Percentiles rank a stretch among this genome's conserved stretches.
Evolutionary conservation across 2,888 invertebrate species (phyloP).

Genomic region (Ophion obscuratus): DNA sequence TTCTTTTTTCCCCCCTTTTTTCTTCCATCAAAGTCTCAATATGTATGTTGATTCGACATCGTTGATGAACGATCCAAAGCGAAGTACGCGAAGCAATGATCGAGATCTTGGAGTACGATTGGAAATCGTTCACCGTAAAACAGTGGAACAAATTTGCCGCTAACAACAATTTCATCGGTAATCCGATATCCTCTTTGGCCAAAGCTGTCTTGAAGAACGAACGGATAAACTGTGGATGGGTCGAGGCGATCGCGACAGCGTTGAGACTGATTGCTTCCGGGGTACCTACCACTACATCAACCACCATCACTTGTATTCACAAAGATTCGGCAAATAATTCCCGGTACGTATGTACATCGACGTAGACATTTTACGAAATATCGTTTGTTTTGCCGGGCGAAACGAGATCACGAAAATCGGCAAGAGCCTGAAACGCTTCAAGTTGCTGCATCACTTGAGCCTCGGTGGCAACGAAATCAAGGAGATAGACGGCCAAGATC

Average conservation of each 20-base stretch:
- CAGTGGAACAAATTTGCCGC: slow-evolving; percentile 62
- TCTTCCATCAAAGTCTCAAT: neutral
- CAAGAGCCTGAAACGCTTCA: slow-evolving; percentile 56
- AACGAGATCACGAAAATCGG: slow-evolving; percentile 58
- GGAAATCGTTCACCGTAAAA: slow-evolving; percentile 55
- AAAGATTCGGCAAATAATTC: neutral
- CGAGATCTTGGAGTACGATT: slow-evolving; percentile 64
- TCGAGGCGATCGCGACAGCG: slow-evolving; percentile 51
- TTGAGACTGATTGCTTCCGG: slow-evolving; percentile 60
- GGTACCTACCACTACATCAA: slow-evolving; percentile 9
- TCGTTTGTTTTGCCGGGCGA: neutral
- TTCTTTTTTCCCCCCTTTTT: neutral
- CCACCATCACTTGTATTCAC: no score
- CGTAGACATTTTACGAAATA: neutral
- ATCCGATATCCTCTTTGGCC: slow-evolving; percentile 45
- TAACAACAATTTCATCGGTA: slow-evolving; percentile 57
- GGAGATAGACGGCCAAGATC: slow-evolving; percentile 57
- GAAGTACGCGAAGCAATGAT: slow-evolving; percentile 64
- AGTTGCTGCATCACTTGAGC: slow-evolving; percentile 50
- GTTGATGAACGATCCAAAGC: slow-evolving; percentile 1
- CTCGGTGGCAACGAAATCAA: slow-evolving; percentile 61
- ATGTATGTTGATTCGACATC: neutral
- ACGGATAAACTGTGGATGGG: slow-evolving; percentile 52
- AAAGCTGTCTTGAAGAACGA: slow-evolving; percentile 50
- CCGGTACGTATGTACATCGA: neutral